Evolutionary conservation across 2,888 invertebrate species (phyloP).

Genomic region (Pollenia amentaria): DNA sequence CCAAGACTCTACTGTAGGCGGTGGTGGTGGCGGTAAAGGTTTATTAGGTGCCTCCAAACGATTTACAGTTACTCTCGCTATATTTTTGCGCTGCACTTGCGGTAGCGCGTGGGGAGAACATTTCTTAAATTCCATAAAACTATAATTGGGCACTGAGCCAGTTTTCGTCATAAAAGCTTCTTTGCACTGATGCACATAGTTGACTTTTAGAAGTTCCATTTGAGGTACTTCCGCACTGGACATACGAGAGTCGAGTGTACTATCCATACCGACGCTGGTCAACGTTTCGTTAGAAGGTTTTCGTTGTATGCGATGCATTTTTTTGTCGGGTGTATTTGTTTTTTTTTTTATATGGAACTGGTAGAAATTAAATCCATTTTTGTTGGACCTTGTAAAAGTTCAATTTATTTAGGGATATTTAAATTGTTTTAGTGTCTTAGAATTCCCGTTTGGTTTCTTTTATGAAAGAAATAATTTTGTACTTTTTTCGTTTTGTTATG

Average conservation of each 20-base stretch:
- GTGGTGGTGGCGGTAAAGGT: constrained; percentile 76
- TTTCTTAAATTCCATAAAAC: constrained; percentile 73
- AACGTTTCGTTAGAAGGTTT: constrained; percentile 76
- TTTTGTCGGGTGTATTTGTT: not conserved
- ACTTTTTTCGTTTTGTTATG: too few relatives aligned
- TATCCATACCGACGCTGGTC: constrained; percentile 76
- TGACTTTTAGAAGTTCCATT: constrained; percentile 84
- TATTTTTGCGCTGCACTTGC: constrained; percentile 57
- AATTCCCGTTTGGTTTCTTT: too few relatives aligned
- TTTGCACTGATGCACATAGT: constrained; percentile 83
- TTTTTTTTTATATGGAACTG: not conserved
- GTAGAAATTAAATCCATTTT: not conserved
- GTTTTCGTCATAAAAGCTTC: constrained; percentile 80
- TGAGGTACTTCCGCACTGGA: constrained; percentile 83
- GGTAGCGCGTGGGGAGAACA: constrained; percentile 21
- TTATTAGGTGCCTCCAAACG: constrained; percentile 63
- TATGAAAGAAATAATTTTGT: too few relatives aligned
- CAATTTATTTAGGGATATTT: too few relatives aligned
- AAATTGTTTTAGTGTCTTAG: too few relatives aligned
- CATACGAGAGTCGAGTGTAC: constrained; percentile 81
- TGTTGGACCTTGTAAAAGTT: not conserved
- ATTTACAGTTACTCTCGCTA: constrained; percentile 57
- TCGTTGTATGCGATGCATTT: constrained; percentile 79
- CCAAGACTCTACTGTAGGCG: constrained; percentile 81
- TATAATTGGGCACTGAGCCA: constrained; percentile 58